Evolutionary conservation across 2,113 vertebrate genomes (phyloP), one percentile per base, ranked within the genome.

Genomic region (Ptyas mucosa): DNA sequence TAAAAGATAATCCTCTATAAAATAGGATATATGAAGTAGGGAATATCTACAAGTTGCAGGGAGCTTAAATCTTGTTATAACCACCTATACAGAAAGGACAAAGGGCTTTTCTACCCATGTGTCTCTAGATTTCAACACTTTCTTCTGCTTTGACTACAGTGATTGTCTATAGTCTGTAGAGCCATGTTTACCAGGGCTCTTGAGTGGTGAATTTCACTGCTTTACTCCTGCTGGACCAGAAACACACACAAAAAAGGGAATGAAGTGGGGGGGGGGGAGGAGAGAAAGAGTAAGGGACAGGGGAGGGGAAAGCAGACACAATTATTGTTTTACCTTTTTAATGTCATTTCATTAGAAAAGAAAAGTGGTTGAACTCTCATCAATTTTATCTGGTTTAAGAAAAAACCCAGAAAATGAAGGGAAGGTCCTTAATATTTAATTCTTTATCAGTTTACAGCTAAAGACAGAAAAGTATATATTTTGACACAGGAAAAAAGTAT

Each of bases 211-310:
- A 69, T 69, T 14, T 69, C 61, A 29, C 29, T 69, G 29, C 61
- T 69, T 69, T 69, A n/a, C 11, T 69, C 61, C 29, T 69, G 11
- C 61, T 69, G 61, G 29, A n/a, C 29, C 29, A 69, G 11, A n/a
- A 14, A 14, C 61, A 69, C 26, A 69, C 11, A 69, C 1, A 64
- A 64, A 64, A 64, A 61, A 12, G 26, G 10, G 10, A 26, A 10
- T 29, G 8, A 64, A 5, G 0, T 10, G 2, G 26, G 11, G 61
- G 4, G 24, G 0, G 3, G 2, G 26, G 11, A 24, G 3, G 8
- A 4, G 24, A 29, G 26, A 64, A 57, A 64, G 58, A 29, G 24
- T 3, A 26, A 29, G 58, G 1, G 24, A 29, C 1, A 64, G 58
- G 10, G 3, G 5, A 12, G 61, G 26, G 9, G 11, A 69, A n/a